Evolutionary conservation across 1,140 invertebrate genomes (phyloP), one percentile per base, ranked within the genome.

Genomic region (Dendrolimus kikuchii): DNA sequence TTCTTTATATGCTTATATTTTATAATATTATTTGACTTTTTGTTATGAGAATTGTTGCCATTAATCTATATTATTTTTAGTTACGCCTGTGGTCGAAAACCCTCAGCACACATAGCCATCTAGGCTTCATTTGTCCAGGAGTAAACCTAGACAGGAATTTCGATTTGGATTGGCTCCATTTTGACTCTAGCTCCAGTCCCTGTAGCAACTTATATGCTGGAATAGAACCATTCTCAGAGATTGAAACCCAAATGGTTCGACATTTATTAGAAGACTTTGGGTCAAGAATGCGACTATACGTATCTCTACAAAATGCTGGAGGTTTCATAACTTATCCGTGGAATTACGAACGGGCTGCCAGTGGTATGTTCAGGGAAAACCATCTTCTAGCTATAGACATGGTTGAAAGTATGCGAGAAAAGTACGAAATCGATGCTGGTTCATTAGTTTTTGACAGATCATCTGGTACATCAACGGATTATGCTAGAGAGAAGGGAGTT

Each of bases 91-190:
- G 79, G 79, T 64, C 58, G 0, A 82, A 82, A 62, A 62, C 60
- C 5, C 57, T 64, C 44, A 82, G 74, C 40, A 67, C 56, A 5
- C 50, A 54, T 4, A 79, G 66, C 38, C 55, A 79, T 39, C 53
- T 79, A 8, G 76, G 71, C 6, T 54, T 57, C 9, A 70, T 83
- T 7, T 83, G 80, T 44, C 77, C 78, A 5, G 80, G 80, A 7
- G 80, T 78, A 2, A 80, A 83, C 47, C 70, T 83, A 10, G 77
- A 83, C 44, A 57, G 80, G 0, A 83, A 83, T 40, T 83, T 81
- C 36, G 71, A 78, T 40, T 61, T 80, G 6, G 73, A 71, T 40
- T 81, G 77, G 76, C 51, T 53, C 1, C 43, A 59, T 8, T 80
- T 74, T 5, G 77, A 74, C 50, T 71, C 76, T 6, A 81, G 77